These are phyloP conservation scores for Spicauda simplicius DNA, from an alignment of 2,888 invertebrate genomes.

Conservation along the genomic window DNA sequence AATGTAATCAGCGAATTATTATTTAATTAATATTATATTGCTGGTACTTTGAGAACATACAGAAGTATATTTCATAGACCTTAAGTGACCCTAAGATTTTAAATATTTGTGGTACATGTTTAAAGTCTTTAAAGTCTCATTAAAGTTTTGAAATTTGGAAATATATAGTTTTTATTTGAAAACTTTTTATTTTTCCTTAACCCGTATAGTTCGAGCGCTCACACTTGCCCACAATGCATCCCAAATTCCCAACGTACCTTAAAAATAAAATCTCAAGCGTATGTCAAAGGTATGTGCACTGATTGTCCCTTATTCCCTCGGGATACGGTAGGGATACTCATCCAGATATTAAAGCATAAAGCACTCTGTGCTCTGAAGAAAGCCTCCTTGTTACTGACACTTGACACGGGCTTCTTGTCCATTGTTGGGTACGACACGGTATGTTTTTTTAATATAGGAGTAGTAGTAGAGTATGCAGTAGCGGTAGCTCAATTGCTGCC, in stretches of 20 bases:
- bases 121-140: too few species aligned
- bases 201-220: not conserved
- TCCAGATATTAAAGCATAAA: conserved; percentile 49
- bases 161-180: not conserved
- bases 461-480: too few species aligned
- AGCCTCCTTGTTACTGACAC: conserved; percentile 77
- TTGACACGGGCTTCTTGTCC: conserved; percentile 67
- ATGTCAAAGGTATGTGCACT: conserved; percentile 18
- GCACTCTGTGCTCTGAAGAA: conserved; percentile 69
- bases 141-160: not conserved
- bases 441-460: too few species aligned
- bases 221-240: conserved; percentile 12
- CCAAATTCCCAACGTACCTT: conserved; percentile 17
- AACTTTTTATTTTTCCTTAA: too few species aligned
- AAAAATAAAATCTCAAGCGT: conserved; percentile 32
- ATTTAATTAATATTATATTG: too few species aligned
- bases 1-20: too few species aligned
- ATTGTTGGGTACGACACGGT: conserved; percentile 48
- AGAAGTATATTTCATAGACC: too few species aligned
- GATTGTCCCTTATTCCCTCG: conserved; percentile 32
- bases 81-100: too few species aligned
- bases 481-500: too few species aligned
- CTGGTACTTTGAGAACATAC: too few species aligned
- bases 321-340: conserved; percentile 29
- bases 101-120: too few species aligned